Conservation (phyloP, 2,113 vertebrate species). For the Chinchilla lanigera region DNA sequence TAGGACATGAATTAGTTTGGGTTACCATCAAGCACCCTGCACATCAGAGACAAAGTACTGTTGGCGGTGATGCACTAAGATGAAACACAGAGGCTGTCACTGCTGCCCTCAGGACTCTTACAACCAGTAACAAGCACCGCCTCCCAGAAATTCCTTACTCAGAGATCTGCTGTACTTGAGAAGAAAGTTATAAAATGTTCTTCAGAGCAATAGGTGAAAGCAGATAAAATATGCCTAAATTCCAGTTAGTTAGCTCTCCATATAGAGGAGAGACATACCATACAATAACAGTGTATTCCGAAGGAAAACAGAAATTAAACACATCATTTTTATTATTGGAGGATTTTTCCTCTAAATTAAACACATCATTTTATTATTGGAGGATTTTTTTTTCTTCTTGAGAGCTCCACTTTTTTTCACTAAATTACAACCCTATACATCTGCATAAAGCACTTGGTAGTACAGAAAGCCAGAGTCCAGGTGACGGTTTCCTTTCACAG, state of each 20-base stretch:
- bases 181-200: constrained; percentile 7
- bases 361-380: neutral
- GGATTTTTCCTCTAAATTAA: neutral
- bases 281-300: constrained; percentile 6
- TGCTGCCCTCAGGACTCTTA: neutral
- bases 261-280: neutral
- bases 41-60: neutral
- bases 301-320: neutral
- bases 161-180: neutral
- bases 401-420: neutral
- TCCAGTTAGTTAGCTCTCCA: neutral
- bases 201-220: constrained; percentile 9
- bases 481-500: neutral
- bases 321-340: neutral
- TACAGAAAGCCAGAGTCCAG: neutral
- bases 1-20: neutral
- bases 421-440: neutral
- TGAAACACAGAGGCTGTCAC: neutral
- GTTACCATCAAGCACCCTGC: neutral
- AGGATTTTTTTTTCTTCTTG: neutral
- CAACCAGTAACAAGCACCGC: neutral
- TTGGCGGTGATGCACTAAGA: neutral
- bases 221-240: neutral
- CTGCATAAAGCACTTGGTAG: neutral
- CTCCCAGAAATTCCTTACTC: neutral